Base-by-base conservation (phyloP, 1,140 invertebrate genomes). In the Maconellicoccus hirsutus region DNA sequence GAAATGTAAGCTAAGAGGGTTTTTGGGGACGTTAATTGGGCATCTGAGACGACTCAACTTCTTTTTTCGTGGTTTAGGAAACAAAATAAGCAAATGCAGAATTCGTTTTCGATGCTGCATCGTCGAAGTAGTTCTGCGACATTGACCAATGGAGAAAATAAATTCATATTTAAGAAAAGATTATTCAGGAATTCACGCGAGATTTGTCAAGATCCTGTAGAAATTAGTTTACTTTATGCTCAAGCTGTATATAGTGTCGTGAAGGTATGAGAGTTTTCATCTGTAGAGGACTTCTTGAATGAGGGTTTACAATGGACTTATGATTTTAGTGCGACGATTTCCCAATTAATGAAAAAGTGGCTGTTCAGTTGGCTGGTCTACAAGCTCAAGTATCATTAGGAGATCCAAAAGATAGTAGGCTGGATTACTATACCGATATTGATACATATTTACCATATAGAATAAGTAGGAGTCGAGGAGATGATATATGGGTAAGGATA, bases 161-260 rank as follows among this genome's bases (percentile, higher is more conserved):
- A 90, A 71, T 94, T 97, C 79, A 88, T 96, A 71, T 96, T 98
- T 81, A 93, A 94, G 77, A 88, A 93, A 72, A 83, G 94, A 66
- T 79, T 98, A 4, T 98, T 96, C 81, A 86, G 89, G 72, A 89
- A 89, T 74, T 90, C 89, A 1, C 83, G 91, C 29, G 93, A 96
- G 81, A 84, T 97, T 71, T 94, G 93, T n/a, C 93, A 96, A 79
- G 94, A 98, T 82, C 93, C 93, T 0, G 91, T 97, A 0, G 94
- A 98, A 83, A 91, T 97, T 4, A 93, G 93, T 76, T 85, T 98
- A 75, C 81, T 98, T 0, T 98, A 96, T 82, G 92, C 94, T 42
- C 94, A 98, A 81, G 94, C 94, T 75, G 94, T 97, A 1, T 89
- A 96, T 77, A 91, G 89, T 77, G 92, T 97, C 59, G 94, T 97